Conservation (phyloP, 2,113 vertebrate genomes). For the Rafetus swinhoei region DNA sequence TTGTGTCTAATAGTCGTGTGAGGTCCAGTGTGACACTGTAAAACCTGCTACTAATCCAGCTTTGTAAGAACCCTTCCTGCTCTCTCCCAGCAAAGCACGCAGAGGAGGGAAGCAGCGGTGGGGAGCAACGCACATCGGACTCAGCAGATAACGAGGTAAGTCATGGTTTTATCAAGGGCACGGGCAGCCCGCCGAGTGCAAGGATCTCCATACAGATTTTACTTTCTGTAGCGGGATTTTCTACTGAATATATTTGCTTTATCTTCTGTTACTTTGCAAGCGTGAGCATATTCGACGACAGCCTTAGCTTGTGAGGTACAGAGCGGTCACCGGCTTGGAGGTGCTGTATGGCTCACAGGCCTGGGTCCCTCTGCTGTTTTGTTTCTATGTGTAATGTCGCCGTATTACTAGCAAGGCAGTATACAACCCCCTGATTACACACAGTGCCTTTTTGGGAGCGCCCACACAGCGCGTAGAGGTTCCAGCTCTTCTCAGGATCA, state of each 20-base stretch:
- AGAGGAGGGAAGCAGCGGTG: not conserved
- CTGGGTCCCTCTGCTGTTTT: not conserved
- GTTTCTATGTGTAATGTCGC: not conserved
- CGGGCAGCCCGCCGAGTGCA: not conserved
- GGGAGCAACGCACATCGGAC: not conserved
- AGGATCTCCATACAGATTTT: not conserved
- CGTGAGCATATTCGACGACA: not conserved
- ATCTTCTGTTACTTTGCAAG: not conserved
- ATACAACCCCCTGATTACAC: rapidly evolving
- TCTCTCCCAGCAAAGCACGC: constrained; percentile 49
- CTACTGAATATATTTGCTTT: not conserved
- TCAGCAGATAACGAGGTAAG: constrained; percentile 58
- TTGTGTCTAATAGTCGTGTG: not conserved
- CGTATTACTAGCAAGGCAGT: not conserved
- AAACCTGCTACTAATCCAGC: not conserved
- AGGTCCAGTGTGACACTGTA: not conserved
- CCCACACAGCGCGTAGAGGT: not conserved
- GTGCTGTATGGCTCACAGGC: not conserved
- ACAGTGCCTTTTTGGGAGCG: not conserved
- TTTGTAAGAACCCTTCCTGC: not conserved
- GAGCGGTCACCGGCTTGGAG: not conserved
- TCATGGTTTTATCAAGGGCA: not conserved
- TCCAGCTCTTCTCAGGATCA: not conserved
- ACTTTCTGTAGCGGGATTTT: not conserved
- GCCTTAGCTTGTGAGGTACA: not conserved